phyloP scores from a whole-genome alignment of 2,797 vertebrate species.

The Phrynocephalus forsythii region DNA sequence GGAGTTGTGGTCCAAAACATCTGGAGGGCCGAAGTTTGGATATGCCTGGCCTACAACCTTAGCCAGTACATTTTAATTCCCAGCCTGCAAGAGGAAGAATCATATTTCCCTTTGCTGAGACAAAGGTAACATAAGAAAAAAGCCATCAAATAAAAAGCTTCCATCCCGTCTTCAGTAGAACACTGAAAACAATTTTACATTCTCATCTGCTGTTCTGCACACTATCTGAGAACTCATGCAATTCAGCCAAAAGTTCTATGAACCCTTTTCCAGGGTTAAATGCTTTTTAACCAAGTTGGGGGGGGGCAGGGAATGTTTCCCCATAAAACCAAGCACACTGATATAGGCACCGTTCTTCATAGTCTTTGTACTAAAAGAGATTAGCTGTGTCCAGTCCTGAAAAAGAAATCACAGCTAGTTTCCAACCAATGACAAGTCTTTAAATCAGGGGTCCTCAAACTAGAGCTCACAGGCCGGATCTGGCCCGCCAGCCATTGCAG shows the following conservation, averaged over 20 bases:
- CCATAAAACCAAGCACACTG: not conserved
- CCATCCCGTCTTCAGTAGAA: not conserved
- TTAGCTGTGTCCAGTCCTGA: not conserved
- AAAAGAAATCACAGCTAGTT: not conserved
- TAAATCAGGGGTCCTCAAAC: no score
- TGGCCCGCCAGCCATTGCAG: no score
- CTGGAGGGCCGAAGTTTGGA: no score
- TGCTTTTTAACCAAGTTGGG: not conserved
- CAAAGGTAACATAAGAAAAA: no score
- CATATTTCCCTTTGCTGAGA: no score
- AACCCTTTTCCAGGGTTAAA: not conserved
- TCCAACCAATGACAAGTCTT: not conserved
- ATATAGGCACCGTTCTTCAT: not conserved
- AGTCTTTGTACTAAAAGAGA: not conserved
- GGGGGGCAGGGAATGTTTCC: not conserved
- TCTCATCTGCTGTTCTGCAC: not conserved
- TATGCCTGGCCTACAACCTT: not conserved
- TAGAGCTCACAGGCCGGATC: no score
- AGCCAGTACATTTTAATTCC: not conserved
- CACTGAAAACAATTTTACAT: not conserved
- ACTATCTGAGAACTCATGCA: not conserved
- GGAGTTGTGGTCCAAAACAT: no score
- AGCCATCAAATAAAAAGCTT: not conserved
- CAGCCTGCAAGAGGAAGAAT: not conserved
- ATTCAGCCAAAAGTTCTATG: not conserved